Evolutionary conservation across 2,797 vertebrate species (phyloP), one percentile per base, ranked within the genome.

Genomic region (Rhinichthys osculus): DNA sequence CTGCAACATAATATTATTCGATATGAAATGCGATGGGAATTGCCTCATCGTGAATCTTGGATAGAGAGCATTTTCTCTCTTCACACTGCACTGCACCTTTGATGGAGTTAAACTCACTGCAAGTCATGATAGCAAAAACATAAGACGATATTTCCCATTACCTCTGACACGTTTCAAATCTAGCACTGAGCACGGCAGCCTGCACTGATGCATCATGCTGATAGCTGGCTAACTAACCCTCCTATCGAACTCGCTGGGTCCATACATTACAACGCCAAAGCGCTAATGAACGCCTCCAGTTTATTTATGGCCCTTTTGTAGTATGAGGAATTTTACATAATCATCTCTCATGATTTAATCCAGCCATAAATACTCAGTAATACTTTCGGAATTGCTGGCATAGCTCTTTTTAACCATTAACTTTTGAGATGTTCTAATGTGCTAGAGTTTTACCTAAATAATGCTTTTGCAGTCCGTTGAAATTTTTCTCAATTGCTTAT

Each of bases 301-400:
- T 94, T 93, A 95, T 93, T 94, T 93, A 94, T 93, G 92, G 92
- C 92, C 91, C 92, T 84, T 92, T 94, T 93, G 92, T 94, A 94
- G 90, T 92, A 89, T 66, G 80, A 82, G 83, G 89, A 86, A 93
- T 93, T 95, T 94, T 92, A 91, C 94, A 94, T 94, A 94, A 93
- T 93, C 90, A 69, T 91, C 92, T 92, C 89, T 91, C 81, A 89
- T 85, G 91, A 93, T 94, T 93, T 92, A 91, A 93, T 93, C 92
- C 90, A 88, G 88, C 89, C 90, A 90, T 90, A 92, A 92, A 93
- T 91, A 85, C 76, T 74, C 67, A 4, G 52, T 71, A 92, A 90
- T 91, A 86, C 72, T 85, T 89, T 76, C 59, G 44, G 62, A 40
- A 84, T 67, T 50, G 72, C 82, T 70, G 35, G 72, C 62, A 78